Percentiles rank a stretch among this genome's conserved stretches.
Conservation (phyloP, 35 echinoderm and acorn worm species). For the Nesometra sesokonis region DNA sequence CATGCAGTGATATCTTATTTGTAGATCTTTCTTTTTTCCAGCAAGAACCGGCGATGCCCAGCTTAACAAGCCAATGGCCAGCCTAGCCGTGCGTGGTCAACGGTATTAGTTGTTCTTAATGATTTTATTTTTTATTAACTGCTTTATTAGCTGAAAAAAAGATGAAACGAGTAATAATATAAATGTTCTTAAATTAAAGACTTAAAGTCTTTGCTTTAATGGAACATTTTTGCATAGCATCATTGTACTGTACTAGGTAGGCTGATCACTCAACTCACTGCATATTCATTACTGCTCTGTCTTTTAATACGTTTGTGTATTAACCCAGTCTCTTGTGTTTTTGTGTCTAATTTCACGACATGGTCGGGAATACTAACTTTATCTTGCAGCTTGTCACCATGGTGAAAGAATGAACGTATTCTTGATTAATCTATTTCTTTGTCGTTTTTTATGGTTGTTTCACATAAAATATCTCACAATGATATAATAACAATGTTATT, state of each 20-base stretch:
- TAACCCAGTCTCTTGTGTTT: not conserved
- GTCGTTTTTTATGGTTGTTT: not conserved
- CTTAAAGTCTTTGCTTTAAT: not conserved
- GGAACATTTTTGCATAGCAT: not conserved
- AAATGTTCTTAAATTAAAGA: not conserved
- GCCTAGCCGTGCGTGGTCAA: not conserved
- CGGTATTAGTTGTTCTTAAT: not conserved
- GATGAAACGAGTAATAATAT: not conserved
- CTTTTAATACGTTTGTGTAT: not conserved
- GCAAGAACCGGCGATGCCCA: not conserved
- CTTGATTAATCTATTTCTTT: not conserved
- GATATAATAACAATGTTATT: no score
- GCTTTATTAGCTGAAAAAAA: not conserved
- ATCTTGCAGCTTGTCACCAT: not conserved
- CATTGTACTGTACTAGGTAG: not conserved
- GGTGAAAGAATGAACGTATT: not conserved
- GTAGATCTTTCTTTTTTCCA: not conserved
- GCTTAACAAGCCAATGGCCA: not conserved
- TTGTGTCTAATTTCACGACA: not conserved
- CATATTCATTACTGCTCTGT: not conserved
- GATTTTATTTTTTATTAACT: not conserved
- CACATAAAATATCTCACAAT: not conserved
- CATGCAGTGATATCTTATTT: not conserved
- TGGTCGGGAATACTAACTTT: not conserved
- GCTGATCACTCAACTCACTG: not conserved